These are phyloP conservation scores for Drosophila multiciliata DNA, from an alignment of 2,888 invertebrate genomes.

Conservation along the genomic window DNA sequence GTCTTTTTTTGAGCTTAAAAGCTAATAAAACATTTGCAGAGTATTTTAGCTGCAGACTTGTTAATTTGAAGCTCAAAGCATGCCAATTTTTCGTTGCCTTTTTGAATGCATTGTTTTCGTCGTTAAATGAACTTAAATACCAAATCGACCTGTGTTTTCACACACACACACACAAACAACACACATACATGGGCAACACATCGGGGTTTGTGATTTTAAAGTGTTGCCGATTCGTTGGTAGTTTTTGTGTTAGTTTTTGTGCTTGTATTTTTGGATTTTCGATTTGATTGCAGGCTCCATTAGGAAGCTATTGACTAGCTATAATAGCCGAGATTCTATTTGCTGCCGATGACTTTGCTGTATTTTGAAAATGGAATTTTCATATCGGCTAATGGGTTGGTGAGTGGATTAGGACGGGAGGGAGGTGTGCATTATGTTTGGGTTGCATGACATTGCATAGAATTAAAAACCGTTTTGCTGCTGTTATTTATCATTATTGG, in stretches of 20 bases:
- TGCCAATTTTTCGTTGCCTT: background rate
- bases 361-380: conserved; percentile 37
- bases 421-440: background rate
- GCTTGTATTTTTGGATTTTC: conserved; percentile 20
- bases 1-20: background rate
- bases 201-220: conserved; percentile 32
- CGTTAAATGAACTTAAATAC: conserved; percentile 57
- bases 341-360: conserved; percentile 50
- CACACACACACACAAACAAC: background rate
- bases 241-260: background rate
- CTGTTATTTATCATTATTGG: conserved; percentile 15
- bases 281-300: conserved; percentile 45
- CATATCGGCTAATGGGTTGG: conserved; percentile 34
- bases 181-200: background rate
- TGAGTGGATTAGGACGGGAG: background rate
- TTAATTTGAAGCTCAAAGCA: background rate
- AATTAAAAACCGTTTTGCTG: conserved; percentile 4
- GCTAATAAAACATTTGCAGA: background rate
- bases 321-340: background rate
- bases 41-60: background rate
- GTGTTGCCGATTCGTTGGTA: conserved; percentile 7
- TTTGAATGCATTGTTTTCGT: conserved; percentile 29
- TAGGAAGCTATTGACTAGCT: conserved; percentile 27
- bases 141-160: conserved; percentile 4
- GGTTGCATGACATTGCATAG: conserved; percentile 24